Conservation (phyloP, 2,888 invertebrate genomes). For the Hyppa rectilinea region DNA sequence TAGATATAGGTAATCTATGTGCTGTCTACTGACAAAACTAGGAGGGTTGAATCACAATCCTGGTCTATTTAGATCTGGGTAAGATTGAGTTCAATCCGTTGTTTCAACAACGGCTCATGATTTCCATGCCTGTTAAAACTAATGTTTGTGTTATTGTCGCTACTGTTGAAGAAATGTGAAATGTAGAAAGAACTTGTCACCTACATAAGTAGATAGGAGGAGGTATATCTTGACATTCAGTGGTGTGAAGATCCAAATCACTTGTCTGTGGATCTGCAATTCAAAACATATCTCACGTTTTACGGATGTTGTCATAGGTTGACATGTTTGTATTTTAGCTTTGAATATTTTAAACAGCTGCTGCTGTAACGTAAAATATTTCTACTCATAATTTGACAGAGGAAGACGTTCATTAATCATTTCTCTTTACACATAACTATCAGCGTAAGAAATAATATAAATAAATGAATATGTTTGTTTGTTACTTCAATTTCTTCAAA, state of each 20-base stretch:
- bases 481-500: neutral
- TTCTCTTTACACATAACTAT: constrained; percentile 32
- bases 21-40: too few relatives aligned
- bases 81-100: neutral
- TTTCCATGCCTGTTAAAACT: neutral
- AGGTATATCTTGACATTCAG: neutral
- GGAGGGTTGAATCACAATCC: neutral
- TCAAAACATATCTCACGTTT: neutral
- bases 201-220: neutral
- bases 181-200: neutral
- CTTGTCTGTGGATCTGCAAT: neutral
- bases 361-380: constrained; percentile 45
- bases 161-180: neutral
- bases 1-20: neutral
- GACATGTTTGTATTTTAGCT: constrained; percentile 13
- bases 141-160: neutral
- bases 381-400: constrained; percentile 34
- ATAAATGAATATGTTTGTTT: constrained; percentile 9
- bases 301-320: neutral
- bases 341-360: constrained; percentile 35
- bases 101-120: neutral
- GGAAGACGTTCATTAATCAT: constrained; percentile 58
- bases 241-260: neutral
- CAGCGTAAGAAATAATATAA: constrained; percentile 26
- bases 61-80: neutral